Percentiles rank a stretch among this genome's conserved stretches.
These are phyloP conservation scores for Ranitomeya variabilis DNA, from an alignment of 2,113 vertebrate genomes.

Conservation along the genomic window DNA sequence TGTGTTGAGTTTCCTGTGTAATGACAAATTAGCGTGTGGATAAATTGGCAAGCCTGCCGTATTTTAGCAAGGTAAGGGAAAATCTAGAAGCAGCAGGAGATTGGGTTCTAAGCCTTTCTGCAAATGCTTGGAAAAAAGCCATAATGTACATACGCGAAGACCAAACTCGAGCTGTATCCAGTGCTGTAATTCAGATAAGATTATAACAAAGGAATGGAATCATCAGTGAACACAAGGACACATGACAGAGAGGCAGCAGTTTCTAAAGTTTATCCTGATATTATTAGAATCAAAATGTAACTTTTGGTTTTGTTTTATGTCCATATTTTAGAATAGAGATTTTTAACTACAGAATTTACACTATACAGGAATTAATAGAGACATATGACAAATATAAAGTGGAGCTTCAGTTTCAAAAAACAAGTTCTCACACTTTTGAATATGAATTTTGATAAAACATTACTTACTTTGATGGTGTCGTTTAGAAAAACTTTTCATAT, in stretches of 20 bases:
- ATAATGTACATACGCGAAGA: conserved; percentile 1
- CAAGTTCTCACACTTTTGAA: too few species aligned
- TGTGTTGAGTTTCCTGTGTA: conserved; percentile 39
- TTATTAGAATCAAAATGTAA: not conserved
- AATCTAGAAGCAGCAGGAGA: conserved; percentile 27
- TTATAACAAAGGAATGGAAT: not conserved
- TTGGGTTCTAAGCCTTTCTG: conserved; percentile 34
- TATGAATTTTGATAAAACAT: too few species aligned
- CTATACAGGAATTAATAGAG: too few species aligned
- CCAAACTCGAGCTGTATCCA: not conserved
- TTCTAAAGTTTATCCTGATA: not conserved
- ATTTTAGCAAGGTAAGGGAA: conserved; percentile 45
- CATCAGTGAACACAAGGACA: not conserved
- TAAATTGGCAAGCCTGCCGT: conserved; percentile 35
- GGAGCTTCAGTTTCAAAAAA: too few species aligned
- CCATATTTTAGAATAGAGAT: not conserved
- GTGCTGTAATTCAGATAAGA: not conserved
- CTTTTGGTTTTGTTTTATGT: not conserved
- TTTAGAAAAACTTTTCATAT: too few species aligned
- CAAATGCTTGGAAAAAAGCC: conserved; percentile 14
- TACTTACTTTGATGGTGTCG: too few species aligned
- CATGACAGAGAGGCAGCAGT: not conserved
- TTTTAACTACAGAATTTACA: not conserved
- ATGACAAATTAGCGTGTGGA: conserved; percentile 39
- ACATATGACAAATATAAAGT: too few species aligned